These are phyloP conservation scores for Siphonodentalium dalli DNA, from an alignment of 2,888 invertebrate species.

Conservation along the genomic window DNA sequence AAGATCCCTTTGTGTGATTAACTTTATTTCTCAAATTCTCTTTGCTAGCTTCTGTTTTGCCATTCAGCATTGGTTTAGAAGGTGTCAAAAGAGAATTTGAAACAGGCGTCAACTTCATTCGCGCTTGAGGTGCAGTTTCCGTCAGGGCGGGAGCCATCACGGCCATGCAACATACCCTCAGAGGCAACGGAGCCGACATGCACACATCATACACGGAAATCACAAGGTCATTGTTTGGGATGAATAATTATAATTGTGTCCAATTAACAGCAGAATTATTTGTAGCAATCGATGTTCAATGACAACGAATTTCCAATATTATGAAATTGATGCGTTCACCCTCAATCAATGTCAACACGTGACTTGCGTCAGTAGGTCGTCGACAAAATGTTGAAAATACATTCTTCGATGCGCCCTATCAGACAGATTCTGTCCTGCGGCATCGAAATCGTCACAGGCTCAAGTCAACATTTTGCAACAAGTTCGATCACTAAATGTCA, in stretches of 20 bases:
- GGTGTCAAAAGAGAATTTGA: slow-evolving; percentile 28
- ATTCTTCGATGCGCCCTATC: not conserved
- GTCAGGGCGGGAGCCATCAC: slow-evolving; percentile 93
- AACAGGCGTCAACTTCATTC: slow-evolving; percentile 52
- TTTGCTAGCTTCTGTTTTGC: too few relatives aligned
- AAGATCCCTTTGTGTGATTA: too few relatives aligned
- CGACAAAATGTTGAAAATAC: slow-evolving; percentile 2
- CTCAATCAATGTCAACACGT: too few relatives aligned
- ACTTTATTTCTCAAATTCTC: too few relatives aligned
- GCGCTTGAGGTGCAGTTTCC: slow-evolving; percentile 70
- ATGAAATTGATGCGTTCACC: too few relatives aligned
- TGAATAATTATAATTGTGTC: not conserved
- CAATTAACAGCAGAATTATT: not conserved
- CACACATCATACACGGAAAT: slow-evolving; percentile 24
- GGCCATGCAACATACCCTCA: slow-evolving; percentile 62
- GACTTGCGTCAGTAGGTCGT: slow-evolving; percentile 11
- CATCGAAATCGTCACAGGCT: not conserved
- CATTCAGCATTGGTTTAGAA: slow-evolving; percentile 5
- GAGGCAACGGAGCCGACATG: slow-evolving; percentile 52
- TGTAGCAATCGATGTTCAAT: too few relatives aligned
- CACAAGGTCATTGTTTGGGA: not conserved
- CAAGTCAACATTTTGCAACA: not conserved
- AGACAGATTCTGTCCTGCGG: not conserved
- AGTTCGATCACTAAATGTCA: not conserved
- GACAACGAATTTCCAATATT: too few relatives aligned